Base-by-base conservation (phyloP, 2,113 vertebrate genomes). In the Echinops telfairi region DNA sequence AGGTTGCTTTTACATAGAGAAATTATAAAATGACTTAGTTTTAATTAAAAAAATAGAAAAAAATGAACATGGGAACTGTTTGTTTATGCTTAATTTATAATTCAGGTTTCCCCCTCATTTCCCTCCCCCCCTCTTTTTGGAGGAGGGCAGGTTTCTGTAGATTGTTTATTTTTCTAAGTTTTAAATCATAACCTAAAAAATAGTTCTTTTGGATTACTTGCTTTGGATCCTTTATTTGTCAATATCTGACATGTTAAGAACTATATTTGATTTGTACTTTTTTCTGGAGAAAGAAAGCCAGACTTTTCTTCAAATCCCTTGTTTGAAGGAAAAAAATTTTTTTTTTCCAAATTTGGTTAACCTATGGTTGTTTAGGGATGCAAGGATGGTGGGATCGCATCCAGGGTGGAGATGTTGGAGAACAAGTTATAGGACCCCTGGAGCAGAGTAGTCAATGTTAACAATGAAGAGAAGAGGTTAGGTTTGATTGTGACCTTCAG, bases 21-120 rank as follows among this genome's bases (percentile, higher is more conserved):
- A 73, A 89, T 83, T 77, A 33, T 88, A 62, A 95, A 80, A 31
- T 94, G 14, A 77, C 70, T 95, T 91, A 25, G 22, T 90, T 92
- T 92, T 53, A 53, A 53, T 53, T 91, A 83, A 90, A 92, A 12
- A 83, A 53, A 91, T 57, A 40, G 87, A 33, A 75, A 91, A 91
- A 89, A 85, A 76, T 91, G 66, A 89, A 75, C 64, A 86, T 83
- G 90, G 22, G 31, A 87, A 66, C 6, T 60, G 81, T 25, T 92
- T 64, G 2, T 90, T 68, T 84, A 77, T 78, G 40, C 40, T 31
- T 53, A 78, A 31, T 78, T 78, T 31, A 53, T 16, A 78, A 47
- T 31, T 85, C 19, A 79, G 60, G 3, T 10, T 91, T 91, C 82
- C 53, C 83, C 7, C 47, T 47, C 47, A 10, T 53, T 82, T 73